Percentiles rank a stretch among this genome's conserved stretches.
These are phyloP conservation scores for Allochrocebus solatus DNA, from an alignment of 2,797 vertebrate genomes.

Conservation along the genomic window DNA sequence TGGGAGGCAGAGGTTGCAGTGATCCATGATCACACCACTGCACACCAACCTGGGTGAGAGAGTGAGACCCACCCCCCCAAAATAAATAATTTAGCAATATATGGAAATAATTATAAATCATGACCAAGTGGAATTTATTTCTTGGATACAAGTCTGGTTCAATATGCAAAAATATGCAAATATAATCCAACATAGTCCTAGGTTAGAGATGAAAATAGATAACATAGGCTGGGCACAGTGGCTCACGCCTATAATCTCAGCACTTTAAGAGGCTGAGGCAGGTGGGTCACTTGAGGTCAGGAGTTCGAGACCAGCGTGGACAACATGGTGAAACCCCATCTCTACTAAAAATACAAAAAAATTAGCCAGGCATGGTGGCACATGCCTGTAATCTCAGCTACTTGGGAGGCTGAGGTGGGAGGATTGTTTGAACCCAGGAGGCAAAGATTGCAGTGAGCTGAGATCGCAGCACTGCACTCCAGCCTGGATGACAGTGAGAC, in stretches of 20 bases:
- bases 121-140: not conserved
- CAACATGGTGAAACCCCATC: not conserved
- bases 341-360: not conserved
- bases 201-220: not conserved
- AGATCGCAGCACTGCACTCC: not conserved
- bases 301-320: not conserved
- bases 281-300: not conserved
- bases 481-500: not conserved
- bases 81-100: not conserved
- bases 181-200: not conserved
- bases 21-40: not conserved
- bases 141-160: not conserved
- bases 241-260: not conserved
- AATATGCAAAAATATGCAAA: not conserved
- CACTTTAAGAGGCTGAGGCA: not conserved
- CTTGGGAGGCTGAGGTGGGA: not conserved
- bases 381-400: not conserved
- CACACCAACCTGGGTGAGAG: not conserved
- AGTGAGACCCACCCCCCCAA: not conserved
- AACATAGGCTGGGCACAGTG: not conserved
- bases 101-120: not conserved
- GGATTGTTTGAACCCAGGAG: not conserved
- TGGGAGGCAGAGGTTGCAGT: not conserved
- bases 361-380: not conserved
- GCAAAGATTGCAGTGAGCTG: not conserved